Percentiles rank a stretch among this genome's conserved stretches.
These are phyloP conservation scores for Melanocharis versteri DNA, from an alignment of 2,113 vertebrate genomes.

Conservation along the genomic window DNA sequence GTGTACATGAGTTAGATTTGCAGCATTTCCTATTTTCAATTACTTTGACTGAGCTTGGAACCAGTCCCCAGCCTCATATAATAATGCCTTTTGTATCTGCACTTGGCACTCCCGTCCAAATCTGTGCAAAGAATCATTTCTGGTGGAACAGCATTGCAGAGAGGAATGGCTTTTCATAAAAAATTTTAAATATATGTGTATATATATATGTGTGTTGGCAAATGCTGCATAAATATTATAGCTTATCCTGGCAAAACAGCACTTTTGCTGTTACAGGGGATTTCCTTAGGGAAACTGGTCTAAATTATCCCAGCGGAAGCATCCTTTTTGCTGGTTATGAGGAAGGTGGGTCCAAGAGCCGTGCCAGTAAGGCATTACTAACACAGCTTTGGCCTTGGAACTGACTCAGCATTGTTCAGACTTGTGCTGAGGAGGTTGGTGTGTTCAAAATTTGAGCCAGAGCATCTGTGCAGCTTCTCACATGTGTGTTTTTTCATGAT, in stretches of 20 bases:
- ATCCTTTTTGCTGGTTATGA: slow-evolving; percentile 29
- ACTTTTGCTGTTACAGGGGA: slow-evolving; percentile 20
- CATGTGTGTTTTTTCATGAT: background rate
- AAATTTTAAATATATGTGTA: background rate
- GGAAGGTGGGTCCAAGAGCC: background rate
- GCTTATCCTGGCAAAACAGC: slow-evolving; percentile 53
- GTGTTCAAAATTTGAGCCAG: background rate
- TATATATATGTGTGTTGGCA: slow-evolving; percentile 30
- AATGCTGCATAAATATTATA: slow-evolving; percentile 37
- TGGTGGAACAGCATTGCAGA: background rate
- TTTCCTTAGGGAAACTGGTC: slow-evolving; percentile 51
- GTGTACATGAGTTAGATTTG: background rate
- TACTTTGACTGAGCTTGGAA: slow-evolving; percentile 19
- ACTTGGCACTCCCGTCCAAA: background rate
- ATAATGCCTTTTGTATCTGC: slow-evolving; percentile 46
- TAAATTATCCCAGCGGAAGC: slow-evolving; percentile 36
- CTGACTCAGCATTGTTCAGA: background rate
- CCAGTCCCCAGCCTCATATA: background rate
- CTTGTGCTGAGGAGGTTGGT: background rate
- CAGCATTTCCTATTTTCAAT: slow-evolving; percentile 23
- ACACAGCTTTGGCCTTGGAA: slow-evolving; percentile 6
- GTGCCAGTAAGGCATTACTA: slow-evolving; percentile 18
- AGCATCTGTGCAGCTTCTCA: background rate
- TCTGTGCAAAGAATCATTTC: slow-evolving; percentile 12
- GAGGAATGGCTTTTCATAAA: slow-evolving; percentile 10